Evolutionary conservation across 2,888 invertebrate species (phyloP), one percentile per base, ranked within the genome.

Genomic region (Penaeus monodon): DNA sequence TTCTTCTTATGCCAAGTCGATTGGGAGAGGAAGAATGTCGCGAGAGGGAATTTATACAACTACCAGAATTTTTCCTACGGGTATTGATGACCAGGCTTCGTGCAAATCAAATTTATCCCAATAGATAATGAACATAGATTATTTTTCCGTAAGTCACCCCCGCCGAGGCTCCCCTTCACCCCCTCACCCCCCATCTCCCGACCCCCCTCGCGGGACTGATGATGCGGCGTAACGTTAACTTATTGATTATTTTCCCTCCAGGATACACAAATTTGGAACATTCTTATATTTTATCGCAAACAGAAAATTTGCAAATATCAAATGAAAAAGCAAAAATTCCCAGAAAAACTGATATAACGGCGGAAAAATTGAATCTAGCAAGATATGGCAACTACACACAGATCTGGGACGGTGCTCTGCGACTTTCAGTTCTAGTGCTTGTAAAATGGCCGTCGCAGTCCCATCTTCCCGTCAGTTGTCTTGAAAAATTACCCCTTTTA

Each of bases 351-450:
- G 22, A 3, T 12, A 7, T 8, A 57, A 33, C 24, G n/a, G 33
- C 38, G 27, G 24, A 33, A 27, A 57, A 57, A 74, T 33, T 44
- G 29, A 29, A 8, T 79, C 76, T 86, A 63, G 82, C 29, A 12
- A 76, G 6, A 24, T 64, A 33, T 86, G 86, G 77, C 70, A 86
- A 44, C 82, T n/a, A 7, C 10, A n/a, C 65, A 17, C 64, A 78
- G 86, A 86, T 81, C 86, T 86, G 82, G 86, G 86, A 82, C 81
- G 86, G 81, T 82, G 77, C 73, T 68, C 78, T 78, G 77, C 77
- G 81, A 86, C 77, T 81, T 86, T 86, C 86, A 86, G 86, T 82
- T 81, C 70, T 76, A 86, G 86, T 86, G 86, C 81, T 86, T 81
- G 86, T 86, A 86, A 81, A 86, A 86, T 86, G 81, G 86, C 78